Conservation (phyloP, 2,888 invertebrate species). For the Hanleya hanleyi region DNA sequence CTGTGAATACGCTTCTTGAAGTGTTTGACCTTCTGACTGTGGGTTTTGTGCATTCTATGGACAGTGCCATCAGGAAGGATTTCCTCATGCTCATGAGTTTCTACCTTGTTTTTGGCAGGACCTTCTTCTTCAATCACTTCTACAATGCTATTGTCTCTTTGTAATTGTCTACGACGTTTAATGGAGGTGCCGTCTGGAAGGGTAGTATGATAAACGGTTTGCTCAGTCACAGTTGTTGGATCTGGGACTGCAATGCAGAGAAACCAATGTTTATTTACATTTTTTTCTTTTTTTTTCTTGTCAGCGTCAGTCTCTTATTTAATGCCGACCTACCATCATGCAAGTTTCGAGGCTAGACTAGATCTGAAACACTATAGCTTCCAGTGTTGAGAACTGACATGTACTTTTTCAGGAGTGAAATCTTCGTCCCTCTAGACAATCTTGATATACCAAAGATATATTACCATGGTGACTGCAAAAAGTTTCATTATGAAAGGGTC, state of each 20-base stretch:
- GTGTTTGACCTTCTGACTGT: slow-evolving; percentile 53
- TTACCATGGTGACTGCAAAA: no score
- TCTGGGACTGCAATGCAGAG: slow-evolving; percentile 62
- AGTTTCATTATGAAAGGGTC: no score
- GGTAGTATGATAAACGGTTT: slow-evolving; percentile 48
- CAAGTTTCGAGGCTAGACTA: no score
- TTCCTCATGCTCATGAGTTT: slow-evolving; percentile 57
- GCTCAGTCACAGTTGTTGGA: slow-evolving; percentile 41
- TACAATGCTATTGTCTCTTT: slow-evolving; percentile 33
- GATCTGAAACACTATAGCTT: no score
- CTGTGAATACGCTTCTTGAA: slow-evolving; percentile 45
- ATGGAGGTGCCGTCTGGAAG: slow-evolving; percentile 63
- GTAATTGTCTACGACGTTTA: slow-evolving; percentile 52
- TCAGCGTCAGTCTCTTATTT: no score
- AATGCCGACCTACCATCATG: no score
- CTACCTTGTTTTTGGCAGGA: slow-evolving; percentile 45
- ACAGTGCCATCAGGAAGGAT: slow-evolving; percentile 63
- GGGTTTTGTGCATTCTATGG: slow-evolving; percentile 49
- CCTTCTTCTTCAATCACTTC: slow-evolving; percentile 49
- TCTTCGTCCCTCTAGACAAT: no score
- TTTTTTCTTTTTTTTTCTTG: no score
- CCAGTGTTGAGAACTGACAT: no score
- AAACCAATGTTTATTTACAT: no score
- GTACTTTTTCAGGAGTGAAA: no score
- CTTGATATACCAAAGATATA: no score